Conservation (phyloP, 1,140 invertebrate genomes). For the Aethina tumida region DNA sequence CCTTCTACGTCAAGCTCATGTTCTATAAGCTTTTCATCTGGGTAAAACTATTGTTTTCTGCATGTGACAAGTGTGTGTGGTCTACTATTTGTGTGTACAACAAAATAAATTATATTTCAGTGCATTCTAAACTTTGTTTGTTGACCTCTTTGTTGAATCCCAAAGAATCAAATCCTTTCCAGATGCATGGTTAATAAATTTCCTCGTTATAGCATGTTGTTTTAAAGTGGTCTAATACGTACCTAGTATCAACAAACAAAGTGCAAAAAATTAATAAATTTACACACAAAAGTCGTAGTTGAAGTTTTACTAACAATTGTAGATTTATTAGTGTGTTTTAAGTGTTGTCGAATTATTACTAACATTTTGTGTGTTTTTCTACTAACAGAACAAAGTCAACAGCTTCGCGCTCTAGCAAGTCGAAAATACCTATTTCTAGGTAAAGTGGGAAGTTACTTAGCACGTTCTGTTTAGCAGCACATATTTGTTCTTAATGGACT, state of each 20-base stretch:
- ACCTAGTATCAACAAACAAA: no score
- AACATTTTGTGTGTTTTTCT: constrained; percentile 7
- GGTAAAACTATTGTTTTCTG: constrained; percentile 27
- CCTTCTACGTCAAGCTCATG: constrained; percentile 35
- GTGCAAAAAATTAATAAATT: no score
- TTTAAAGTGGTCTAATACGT: constrained; percentile 3
- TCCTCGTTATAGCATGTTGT: constrained; percentile 9
- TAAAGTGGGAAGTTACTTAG: not conserved
- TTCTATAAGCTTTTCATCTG: constrained; percentile 35
- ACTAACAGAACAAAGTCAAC: constrained; percentile 9
- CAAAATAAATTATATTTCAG: constrained; percentile 1
- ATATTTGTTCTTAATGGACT: not conserved
- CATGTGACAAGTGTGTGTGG: constrained; percentile 8
- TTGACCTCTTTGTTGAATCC: constrained; percentile 5
- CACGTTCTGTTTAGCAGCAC: not conserved
- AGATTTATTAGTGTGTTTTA: no score
- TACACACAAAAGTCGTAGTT: no score
- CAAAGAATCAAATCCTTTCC: not conserved
- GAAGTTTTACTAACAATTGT: no score
- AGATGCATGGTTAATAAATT: constrained; percentile 1
- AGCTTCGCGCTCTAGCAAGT: constrained; percentile 3
- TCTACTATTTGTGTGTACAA: constrained; percentile 1
- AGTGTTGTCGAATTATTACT: no score
- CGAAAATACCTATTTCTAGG: constrained; percentile 1
- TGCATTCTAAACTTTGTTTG: constrained; percentile 4